Evolutionary conservation across 2,888 invertebrate species (phyloP).

Genomic region (Sinotaia quadrata): DNA sequence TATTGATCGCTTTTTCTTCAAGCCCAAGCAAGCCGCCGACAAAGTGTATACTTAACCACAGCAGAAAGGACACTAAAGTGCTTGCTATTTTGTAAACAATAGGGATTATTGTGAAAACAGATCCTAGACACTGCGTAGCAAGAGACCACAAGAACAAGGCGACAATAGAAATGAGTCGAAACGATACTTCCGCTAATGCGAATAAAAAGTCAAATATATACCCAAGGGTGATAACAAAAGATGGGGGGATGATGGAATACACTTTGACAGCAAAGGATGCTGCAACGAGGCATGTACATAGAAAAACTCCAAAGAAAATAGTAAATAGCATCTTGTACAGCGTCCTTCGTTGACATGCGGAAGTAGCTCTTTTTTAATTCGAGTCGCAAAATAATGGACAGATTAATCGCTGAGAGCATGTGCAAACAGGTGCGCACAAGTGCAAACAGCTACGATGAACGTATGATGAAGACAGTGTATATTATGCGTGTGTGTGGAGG

Average conservation of each 20-base stretch:
- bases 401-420: no score
- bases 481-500: no score
- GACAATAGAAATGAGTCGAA: not conserved
- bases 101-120: slow-evolving; percentile 10
- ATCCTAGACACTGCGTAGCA: not conserved
- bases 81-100: slow-evolving; percentile 23
- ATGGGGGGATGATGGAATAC: slow-evolving; percentile 10
- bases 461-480: no score
- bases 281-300: not conserved
- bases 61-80: slow-evolving; percentile 8
- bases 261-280: slow-evolving; percentile 26
- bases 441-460: no score
- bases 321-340: not conserved
- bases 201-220: slow-evolving; percentile 23
- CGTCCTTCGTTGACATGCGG: no score
- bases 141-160: slow-evolving; percentile 18
- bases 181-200: slow-evolving; percentile 1
- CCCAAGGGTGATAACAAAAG: not conserved
- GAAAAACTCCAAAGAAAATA: not conserved
- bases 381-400: no score
- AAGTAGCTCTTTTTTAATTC: no score
- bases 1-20: slow-evolving; percentile 37
- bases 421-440: no score
- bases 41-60: slow-evolving; percentile 35
- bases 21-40: slow-evolving; percentile 38